Evolutionary conservation across 2,113 vertebrate species (phyloP).

Genomic region (Oreotrochilus melanogaster): DNA sequence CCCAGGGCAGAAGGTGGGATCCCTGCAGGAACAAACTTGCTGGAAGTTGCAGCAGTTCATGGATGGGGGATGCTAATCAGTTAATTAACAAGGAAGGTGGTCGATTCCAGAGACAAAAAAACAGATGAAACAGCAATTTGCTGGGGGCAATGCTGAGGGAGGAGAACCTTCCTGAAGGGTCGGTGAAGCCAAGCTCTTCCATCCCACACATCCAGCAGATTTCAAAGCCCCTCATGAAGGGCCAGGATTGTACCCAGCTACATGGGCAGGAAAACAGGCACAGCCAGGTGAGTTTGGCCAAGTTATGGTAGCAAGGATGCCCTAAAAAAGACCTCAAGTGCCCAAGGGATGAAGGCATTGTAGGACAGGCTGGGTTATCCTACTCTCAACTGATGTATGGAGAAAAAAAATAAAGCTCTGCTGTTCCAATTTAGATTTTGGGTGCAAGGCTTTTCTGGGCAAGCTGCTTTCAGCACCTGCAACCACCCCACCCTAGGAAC

Average conservation of each 20-base stretch:
- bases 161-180: fast-evolving
- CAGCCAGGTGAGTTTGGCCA: background rate
- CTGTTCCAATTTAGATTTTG: background rate
- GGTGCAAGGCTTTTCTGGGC: background rate
- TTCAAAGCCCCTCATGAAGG: background rate
- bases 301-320: background rate
- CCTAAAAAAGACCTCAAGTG: background rate
- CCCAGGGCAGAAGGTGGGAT: background rate
- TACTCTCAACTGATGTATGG: background rate
- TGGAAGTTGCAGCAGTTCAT: background rate
- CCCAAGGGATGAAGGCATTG: background rate
- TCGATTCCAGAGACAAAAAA: background rate
- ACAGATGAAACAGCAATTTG: background rate
- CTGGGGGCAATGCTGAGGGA: background rate
- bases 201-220: background rate
- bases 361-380: background rate
- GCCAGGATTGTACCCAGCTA: background rate
- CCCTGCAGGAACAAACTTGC: background rate
- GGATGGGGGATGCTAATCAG: background rate
- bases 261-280: background rate
- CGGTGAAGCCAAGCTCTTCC: background rate
- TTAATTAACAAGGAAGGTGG: background rate
- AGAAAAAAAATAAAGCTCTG: background rate
- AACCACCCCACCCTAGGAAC: background rate
- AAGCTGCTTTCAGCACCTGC: background rate